These are phyloP conservation scores for Pantherophis vulpinus DNA, from an alignment of 2,797 vertebrate genomes.

Conservation along the genomic window DNA sequence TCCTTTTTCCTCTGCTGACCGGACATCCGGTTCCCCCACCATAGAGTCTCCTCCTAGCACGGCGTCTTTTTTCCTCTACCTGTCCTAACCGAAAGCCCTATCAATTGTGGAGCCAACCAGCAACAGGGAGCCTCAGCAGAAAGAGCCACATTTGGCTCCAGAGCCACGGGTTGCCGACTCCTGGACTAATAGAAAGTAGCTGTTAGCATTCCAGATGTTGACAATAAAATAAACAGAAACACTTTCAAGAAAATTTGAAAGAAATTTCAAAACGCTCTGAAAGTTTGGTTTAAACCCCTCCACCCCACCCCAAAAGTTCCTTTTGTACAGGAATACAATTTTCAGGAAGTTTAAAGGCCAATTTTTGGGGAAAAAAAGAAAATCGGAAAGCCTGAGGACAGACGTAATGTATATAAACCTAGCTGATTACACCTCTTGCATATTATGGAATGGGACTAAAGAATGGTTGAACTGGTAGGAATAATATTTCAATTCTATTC, in stretches of 20 bases:
- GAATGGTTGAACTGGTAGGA: neutral
- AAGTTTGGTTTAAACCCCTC: no score
- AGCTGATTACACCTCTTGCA: neutral
- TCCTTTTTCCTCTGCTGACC: no score
- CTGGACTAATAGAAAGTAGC: neutral
- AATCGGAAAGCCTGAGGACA: neutral
- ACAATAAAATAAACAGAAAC: neutral
- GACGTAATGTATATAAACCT: neutral
- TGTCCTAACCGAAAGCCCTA: no score
- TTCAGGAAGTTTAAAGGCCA: neutral
- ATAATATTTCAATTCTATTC: neutral
- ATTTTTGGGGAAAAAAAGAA: neutral
- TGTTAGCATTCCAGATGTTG: neutral
- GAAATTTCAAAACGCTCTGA: neutral
- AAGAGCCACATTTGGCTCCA: no score
- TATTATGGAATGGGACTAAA: neutral
- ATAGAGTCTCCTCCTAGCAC: no score
- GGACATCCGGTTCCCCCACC: no score
- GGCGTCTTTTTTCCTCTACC: no score
- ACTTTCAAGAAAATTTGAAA: neutral
- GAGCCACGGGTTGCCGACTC: no score
- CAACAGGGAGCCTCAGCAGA: no score
- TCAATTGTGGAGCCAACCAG: no score
- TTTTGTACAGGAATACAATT: neutral
- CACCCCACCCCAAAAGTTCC: neutral